Conservation (phyloP, 2,113 vertebrate species). For the Hepsetus odoe region DNA sequence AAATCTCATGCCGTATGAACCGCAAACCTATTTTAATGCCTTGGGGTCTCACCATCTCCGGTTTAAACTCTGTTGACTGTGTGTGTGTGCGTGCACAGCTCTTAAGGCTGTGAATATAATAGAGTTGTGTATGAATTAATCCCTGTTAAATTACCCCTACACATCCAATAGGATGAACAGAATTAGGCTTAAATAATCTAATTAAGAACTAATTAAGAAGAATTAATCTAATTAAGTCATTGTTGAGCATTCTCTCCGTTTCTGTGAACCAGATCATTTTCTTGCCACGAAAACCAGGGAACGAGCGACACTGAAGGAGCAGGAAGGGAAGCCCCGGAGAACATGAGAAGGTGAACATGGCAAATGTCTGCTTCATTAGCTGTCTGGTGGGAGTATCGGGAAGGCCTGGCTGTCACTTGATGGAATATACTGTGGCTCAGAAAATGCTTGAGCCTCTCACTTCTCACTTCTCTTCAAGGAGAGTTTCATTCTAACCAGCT, state of each 20-base stretch:
- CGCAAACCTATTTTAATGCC: slow-evolving; percentile 63
- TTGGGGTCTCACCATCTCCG: slow-evolving; percentile 25
- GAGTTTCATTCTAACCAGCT: no score
- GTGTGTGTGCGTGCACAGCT: no score
- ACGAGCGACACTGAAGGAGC: neutral
- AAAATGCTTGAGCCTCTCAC: no score
- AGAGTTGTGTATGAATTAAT: no score
- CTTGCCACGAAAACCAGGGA: neutral
- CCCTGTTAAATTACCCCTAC: no score
- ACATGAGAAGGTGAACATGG: slow-evolving; percentile 15
- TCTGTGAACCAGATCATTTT: no score
- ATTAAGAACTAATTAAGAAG: no score
- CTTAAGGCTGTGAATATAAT: neutral
- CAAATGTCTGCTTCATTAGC: slow-evolving; percentile 27
- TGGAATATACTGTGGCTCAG: neutral
- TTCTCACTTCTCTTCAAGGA: no score
- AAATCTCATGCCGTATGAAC: slow-evolving; percentile 60
- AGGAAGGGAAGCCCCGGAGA: neutral
- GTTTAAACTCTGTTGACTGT: neutral
- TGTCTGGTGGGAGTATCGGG: slow-evolving; percentile 19
- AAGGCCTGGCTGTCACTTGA: neutral
- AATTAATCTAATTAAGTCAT: no score
- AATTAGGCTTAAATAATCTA: no score
- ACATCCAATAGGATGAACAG: no score
- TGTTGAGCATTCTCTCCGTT: no score